Evolutionary conservation across 2,797 vertebrate species (phyloP), one percentile per base, ranked within the genome.

Genomic region (Margarornis squamiger): DNA sequence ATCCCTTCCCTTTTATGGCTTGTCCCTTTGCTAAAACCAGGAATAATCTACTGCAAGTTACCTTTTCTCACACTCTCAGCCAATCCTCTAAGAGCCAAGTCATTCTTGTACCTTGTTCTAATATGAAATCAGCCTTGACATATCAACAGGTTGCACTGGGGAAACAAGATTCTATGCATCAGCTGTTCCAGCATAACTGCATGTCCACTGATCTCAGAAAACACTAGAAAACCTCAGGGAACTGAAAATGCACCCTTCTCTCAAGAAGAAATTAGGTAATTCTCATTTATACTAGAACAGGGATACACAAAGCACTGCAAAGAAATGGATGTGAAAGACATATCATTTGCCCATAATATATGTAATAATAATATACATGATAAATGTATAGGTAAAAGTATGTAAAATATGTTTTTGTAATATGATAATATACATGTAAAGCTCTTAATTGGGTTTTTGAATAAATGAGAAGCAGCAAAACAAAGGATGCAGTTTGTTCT

Each of bases 111-210:
- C 0, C 1, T 63, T 59, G 9, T 36, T 72, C 38, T 76, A 70
- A 66, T 7, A 30, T 4, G 41, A 66, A 45, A 83, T 51, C 54
- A 68, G 36, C 14, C 27, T 72, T 86, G 55, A 78, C 21, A 52
- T 8, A 77, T 30, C 49, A 86, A 73, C 16, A 27, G 52, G 19
- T 43, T 73, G 48, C 30, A 88, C 32, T 36, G 4, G 2, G 27
- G 26, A 72, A 89, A 75, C 17, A 76, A 88, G n/a, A 29, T 59
- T 39, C 29, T 81, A 32, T 17, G 27, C 10, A 68, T 75, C 32
- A 57, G n/a, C 32, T 80, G 26, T 65, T 74, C 26, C 34, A 65
- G 8, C 0, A 0, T 41, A 92, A 71, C 36, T 48, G 29, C 0
- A 5, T 2, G 12, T 20, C 62, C n/a, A 20, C 0, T 51, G 38